Evolutionary conservation across 2,113 vertebrate genomes (phyloP).

Genomic region (Gracilinanus agilis): DNA sequence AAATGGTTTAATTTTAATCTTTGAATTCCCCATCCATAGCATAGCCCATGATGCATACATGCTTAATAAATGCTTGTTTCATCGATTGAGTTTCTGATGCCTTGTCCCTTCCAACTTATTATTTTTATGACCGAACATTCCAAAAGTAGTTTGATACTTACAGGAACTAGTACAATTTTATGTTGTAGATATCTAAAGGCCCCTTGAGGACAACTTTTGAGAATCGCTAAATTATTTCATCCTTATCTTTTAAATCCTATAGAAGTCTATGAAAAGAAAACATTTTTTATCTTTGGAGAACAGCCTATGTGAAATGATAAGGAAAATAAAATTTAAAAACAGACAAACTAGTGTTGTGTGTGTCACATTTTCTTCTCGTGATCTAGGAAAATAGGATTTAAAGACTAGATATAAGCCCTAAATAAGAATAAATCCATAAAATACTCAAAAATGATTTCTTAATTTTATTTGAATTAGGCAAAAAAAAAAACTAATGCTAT

Average conservation of each 20-base stretch:
- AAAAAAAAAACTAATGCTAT: conserved; percentile 60
- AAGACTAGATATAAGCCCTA: conserved; percentile 35
- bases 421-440: conserved; percentile 42
- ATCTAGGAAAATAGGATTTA: conserved; percentile 18
- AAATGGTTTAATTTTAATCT: neutral
- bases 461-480: conserved; percentile 32
- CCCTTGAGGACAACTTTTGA: conserved; percentile 1
- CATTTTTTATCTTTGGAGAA: conserved; percentile 20
- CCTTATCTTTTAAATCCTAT: neutral
- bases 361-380: conserved; percentile 12
- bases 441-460: conserved; percentile 44
- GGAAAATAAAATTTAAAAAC: conserved; percentile 11
- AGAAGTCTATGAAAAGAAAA: neutral
- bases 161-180: neutral
- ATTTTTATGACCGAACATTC: neutral
- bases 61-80: neutral
- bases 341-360: neutral
- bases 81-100: neutral
- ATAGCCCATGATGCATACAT: neutral
- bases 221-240: neutral
- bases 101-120: neutral
- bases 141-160: neutral
- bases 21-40: neutral
- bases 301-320: conserved; percentile 18
- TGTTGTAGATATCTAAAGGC: neutral